Base-by-base conservation (phyloP, 2,888 invertebrate genomes). In the Morpho achilles region DNA sequence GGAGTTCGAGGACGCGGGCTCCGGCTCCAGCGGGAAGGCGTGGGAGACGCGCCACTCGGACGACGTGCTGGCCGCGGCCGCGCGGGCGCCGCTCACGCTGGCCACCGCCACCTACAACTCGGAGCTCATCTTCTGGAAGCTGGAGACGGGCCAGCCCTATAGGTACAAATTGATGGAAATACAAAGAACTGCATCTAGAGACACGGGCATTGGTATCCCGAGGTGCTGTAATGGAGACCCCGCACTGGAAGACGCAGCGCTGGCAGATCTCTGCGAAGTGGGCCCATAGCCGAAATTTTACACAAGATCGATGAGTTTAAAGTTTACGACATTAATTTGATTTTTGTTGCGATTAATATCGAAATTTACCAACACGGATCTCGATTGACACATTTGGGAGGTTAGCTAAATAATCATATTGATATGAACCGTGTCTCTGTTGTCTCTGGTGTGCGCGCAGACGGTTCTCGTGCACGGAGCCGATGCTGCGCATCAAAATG, bases 121-220 rank as follows among this genome's bases (percentile, higher is more conserved):
- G 0, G 95, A 96, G 79, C 88, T 97, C 51, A 87, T 96, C 32
- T 91, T 97, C 66, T 97, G 97, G 96, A 93, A 94, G 66, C 84
- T 96, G 57, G 96, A 96, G 82, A 96, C 96, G 0, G 96, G 96
- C 0, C 95, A 96, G 75, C 93, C 95, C 0, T 95, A 94, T 76
- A 87, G 92, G 75, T 87, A 8, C 7, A 16, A n/a, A 7, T 7
- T 7, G 41, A 8, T 49, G 3, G 9, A 32, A 16, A 41, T 55
- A 16, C 39, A 10, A 45, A 10, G 7, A 3, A 45, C 32, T 32
- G 32, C 32, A 32, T 32, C 32, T 32, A 32, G 32, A 32, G 5
- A 32, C 5, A 32, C 3, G 32, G 32, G 32, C 1, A 0, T 32
- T 5, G 32, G 32, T 1, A 32, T 32, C 5, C 32, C 32, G 3